These are phyloP conservation scores for Listronotus bonariensis DNA, from an alignment of 1,140 invertebrate species.

Conservation along the genomic window DNA sequence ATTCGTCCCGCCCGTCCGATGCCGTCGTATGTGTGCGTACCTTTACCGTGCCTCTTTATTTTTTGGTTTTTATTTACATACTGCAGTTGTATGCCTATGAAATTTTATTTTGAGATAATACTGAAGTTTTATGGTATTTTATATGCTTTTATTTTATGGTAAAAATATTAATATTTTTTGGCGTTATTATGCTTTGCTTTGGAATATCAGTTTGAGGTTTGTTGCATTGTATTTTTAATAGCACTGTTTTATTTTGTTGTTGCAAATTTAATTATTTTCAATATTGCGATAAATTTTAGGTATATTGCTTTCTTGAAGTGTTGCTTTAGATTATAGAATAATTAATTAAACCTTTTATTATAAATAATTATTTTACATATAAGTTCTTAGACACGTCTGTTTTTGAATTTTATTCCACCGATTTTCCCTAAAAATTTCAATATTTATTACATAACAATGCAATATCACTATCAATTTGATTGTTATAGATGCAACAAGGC, in stretches of 20 bases:
- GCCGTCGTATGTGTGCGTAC: too few relatives aligned
- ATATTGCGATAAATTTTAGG: background rate
- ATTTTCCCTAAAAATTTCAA: background rate
- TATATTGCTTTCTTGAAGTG: too few relatives aligned
- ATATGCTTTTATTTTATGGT: background rate
- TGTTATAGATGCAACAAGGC: conserved; percentile 84
- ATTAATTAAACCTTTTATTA: too few relatives aligned
- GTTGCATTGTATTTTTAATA: conserved; percentile 4
- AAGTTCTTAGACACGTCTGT: background rate
- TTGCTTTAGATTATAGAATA: too few relatives aligned
- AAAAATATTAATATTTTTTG: background rate
- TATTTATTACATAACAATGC: conserved; percentile 4
- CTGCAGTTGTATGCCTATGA: too few relatives aligned
- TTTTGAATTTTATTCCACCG: too few relatives aligned
- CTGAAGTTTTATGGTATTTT: too few relatives aligned
- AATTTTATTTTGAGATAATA: too few relatives aligned
- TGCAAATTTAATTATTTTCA: background rate
- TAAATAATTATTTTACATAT: conserved; percentile 1
- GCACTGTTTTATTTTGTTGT: conserved; percentile 1
- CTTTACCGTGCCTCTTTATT: too few relatives aligned
- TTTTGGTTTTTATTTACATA: too few relatives aligned
- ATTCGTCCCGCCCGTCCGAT: too few relatives aligned
- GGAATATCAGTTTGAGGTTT: conserved; percentile 8
- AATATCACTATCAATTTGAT: conserved; percentile 13
- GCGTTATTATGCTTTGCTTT: conserved; percentile 14